Evolutionary conservation across 2,888 invertebrate species (phyloP).

Genomic region (Lymantria monacha): DNA sequence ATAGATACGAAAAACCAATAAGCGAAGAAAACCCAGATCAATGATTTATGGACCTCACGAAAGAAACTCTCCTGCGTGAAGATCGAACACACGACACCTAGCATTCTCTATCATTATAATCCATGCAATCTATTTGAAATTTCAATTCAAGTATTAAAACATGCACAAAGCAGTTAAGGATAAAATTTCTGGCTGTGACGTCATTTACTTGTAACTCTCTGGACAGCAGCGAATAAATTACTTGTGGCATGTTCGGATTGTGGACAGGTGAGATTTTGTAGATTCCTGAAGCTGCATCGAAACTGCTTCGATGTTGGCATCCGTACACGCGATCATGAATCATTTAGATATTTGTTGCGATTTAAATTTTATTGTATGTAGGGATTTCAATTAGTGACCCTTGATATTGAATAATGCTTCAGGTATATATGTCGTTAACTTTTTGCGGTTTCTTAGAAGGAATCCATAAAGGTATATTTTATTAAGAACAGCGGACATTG

Average conservation of each 20-base stretch:
- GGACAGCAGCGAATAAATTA: slow-evolving; percentile 49
- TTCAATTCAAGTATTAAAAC: not conserved
- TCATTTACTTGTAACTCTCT: slow-evolving; percentile 39
- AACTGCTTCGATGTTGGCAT: slow-evolving; percentile 34
- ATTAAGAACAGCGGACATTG: too few species aligned
- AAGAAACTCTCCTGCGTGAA: too few species aligned
- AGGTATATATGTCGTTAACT: slow-evolving; percentile 1
- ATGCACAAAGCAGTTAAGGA: slow-evolving; percentile 28
- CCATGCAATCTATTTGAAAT: too few species aligned
- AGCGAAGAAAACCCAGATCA: too few species aligned
- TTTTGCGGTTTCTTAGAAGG: slow-evolving; percentile 1
- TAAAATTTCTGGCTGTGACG: slow-evolving; percentile 45
- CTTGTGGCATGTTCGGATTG: slow-evolving; percentile 58
- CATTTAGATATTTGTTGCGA: slow-evolving; percentile 17
- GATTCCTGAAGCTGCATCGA: slow-evolving; percentile 38
- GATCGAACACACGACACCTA: too few species aligned
- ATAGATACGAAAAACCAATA: too few species aligned
- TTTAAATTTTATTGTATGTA: slow-evolving; percentile 19
- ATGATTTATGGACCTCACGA: too few species aligned
- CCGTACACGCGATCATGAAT: slow-evolving; percentile 23
- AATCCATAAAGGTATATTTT: not conserved
- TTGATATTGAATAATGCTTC: slow-evolving; percentile 11
- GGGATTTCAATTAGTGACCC: slow-evolving; percentile 25
- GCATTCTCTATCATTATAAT: too few species aligned
- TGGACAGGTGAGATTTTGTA: slow-evolving; percentile 61